Evolutionary conservation across 1,140 invertebrate genomes (phyloP).

Genomic region (Leptinotarsa defecta): DNA sequence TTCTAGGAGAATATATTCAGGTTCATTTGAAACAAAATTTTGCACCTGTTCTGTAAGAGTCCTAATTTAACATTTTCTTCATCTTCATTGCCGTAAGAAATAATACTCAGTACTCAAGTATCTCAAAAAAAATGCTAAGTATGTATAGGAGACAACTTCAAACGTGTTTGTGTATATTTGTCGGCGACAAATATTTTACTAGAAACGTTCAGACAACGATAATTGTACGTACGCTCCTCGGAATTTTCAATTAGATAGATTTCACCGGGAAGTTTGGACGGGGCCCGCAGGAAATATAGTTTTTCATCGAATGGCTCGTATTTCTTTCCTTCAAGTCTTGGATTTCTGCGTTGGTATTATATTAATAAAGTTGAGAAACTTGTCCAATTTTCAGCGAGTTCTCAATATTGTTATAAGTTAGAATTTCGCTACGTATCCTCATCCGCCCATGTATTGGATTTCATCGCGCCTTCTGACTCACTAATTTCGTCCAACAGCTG

Average conservation of each 20-base stretch:
- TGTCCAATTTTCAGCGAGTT: constrained; percentile 18
- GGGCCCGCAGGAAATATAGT: not conserved
- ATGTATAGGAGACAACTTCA: too few relatives aligned
- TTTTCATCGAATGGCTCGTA: not conserved
- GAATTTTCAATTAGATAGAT: not conserved
- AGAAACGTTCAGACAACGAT: too few relatives aligned
- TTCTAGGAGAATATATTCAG: too few relatives aligned
- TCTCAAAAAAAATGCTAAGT: too few relatives aligned
- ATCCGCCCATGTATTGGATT: constrained; percentile 16
- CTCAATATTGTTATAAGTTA: constrained; percentile 23
- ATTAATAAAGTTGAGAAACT: constrained; percentile 22
- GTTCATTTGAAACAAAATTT: too few relatives aligned
- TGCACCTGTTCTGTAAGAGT: too few relatives aligned
- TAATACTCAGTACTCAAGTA: too few relatives aligned
- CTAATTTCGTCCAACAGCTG: constrained; percentile 21
- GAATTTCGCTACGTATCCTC: not conserved
- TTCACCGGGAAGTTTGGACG: not conserved
- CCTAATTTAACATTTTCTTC: too few relatives aligned
- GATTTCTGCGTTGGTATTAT: constrained; percentile 17
- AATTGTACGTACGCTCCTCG: too few relatives aligned
- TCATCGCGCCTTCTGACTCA: constrained; percentile 12
- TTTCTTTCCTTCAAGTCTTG: not conserved
- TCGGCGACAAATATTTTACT: too few relatives aligned
- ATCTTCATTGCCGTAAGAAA: too few relatives aligned
- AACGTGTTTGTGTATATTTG: too few relatives aligned